These are phyloP conservation scores for Acrobeloides nanus DNA, from an alignment of 2,888 invertebrate species.

Conservation along the genomic window DNA sequence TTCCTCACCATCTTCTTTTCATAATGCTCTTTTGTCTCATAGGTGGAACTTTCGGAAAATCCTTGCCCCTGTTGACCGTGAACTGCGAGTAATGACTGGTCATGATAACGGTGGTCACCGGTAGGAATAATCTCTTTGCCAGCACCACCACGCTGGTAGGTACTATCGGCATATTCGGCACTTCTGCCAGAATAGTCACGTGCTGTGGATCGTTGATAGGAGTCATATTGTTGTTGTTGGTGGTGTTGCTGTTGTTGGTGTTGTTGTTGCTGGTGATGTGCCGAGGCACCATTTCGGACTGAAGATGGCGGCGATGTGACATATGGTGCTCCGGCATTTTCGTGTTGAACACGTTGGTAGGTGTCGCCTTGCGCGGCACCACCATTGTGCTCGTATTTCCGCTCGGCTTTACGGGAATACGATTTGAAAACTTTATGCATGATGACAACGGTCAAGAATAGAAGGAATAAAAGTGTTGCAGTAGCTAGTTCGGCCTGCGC, in stretches of 20 bases:
- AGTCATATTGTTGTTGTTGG: too few species aligned
- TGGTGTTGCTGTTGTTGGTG: slow-evolving; percentile 33
- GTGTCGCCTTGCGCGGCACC: slow-evolving; percentile 7
- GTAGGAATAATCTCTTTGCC: too few species aligned
- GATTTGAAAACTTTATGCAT: slow-evolving; percentile 74
- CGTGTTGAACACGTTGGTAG: slow-evolving; percentile 8
- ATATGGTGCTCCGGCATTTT: slow-evolving; percentile 14
- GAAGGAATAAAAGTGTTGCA: slow-evolving; percentile 28
- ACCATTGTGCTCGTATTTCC: slow-evolving; percentile 44
- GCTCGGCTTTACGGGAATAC: slow-evolving; percentile 56
- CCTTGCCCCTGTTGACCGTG: slow-evolving; percentile 32
- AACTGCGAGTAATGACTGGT: too few species aligned
- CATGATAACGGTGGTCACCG: too few species aligned
- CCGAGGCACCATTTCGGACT: slow-evolving; percentile 20
- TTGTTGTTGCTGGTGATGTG: slow-evolving; percentile 61
- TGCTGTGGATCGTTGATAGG: too few species aligned
- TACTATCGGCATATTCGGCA: too few species aligned
- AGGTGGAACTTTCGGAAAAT: slow-evolving; percentile 49
- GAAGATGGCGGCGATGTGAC: slow-evolving; percentile 25
- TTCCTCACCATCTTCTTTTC: slow-evolving; percentile 50
- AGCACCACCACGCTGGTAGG: too few species aligned
- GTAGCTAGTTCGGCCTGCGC: slow-evolving; percentile 36
- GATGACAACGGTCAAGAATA: slow-evolving; percentile 36
- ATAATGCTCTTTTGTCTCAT: slow-evolving; percentile 52
- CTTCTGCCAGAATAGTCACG: too few species aligned